Base-by-base conservation (phyloP, 1,140 invertebrate genomes). In the Ganaspis sp. region DNA sequence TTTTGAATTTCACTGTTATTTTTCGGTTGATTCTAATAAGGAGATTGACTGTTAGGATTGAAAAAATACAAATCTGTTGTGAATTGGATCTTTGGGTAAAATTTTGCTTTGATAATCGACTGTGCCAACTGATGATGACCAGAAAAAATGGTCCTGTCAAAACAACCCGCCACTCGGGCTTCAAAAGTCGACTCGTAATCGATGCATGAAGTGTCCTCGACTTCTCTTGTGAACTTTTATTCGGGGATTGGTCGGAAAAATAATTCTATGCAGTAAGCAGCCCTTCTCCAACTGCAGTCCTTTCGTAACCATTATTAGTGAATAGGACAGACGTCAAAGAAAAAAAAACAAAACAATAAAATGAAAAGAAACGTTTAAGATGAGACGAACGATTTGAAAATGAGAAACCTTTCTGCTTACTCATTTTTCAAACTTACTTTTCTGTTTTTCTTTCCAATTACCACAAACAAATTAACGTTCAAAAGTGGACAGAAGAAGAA, bases 141-240 rank as follows among this genome's bases (percentile, higher is more conserved):
- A 72, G 54, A 49, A 74, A 76, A 81, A 78, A 78, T 75, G 71
- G 53, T 72, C 42, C 72, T 69, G 80, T 81, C 76, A 81, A 81
- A 81, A 81, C 69, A 81, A 74, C 74, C 80, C 70, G 78, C 58
- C 79, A 81, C 42, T 81, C n/a, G 17, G n/a, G 54, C 42, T 37
- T 71, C 45, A 38, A 70, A 80, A 80, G 74, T 80, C 76, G 78
- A 69, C 71, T 75, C 42, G 79, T 81, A 81, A 81, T 81, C 72
- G 64, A 84, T 17, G 42, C 45, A 72, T 34, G 45, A 53, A 72
- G 45, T 53, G 45, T 72, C 71, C 71, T 72, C 45, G 42, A 72
- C 26, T n/a, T 15, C 15, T 19, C 19, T 58, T 23, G 53, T 72
- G 40, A 49, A 49, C 45, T 49, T 49, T 49, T 49, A 49, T 72